A percentile compares a stretch with the other conserved stretches of the same genome.
phyloP scores from a whole-genome alignment of 2,888 invertebrate genomes.

The Ophioninae sp. region DNA sequence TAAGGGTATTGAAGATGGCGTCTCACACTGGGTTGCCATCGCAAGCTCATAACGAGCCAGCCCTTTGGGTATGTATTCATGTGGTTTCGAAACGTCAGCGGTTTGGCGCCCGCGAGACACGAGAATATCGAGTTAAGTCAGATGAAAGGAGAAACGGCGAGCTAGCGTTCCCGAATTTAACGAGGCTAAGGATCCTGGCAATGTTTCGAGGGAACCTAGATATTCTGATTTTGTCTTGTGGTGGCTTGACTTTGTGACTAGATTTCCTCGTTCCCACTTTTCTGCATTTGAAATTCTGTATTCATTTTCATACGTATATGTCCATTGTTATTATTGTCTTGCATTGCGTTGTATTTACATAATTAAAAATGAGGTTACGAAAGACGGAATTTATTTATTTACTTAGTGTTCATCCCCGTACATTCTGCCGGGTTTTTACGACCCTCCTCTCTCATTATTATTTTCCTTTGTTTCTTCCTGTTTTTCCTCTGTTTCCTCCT shows the following conservation, averaged over 20 bases:
- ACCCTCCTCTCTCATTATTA: too few species aligned
- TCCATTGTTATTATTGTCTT: too few species aligned
- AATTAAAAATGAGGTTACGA: too few species aligned
- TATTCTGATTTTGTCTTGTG: conserved; percentile 17
- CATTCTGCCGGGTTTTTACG: too few species aligned
- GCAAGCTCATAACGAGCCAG: conserved; percentile 13
- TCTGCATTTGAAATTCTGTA: neutral
- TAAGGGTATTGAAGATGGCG: conserved; percentile 23
- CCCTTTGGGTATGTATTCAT: conserved; percentile 19
- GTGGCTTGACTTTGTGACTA: neutral
- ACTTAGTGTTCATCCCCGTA: too few species aligned
- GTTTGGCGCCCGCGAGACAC: conserved; percentile 7
- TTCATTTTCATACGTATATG: too few species aligned
- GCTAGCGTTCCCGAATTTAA: conserved; percentile 20
- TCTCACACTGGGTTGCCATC: conserved; percentile 44
- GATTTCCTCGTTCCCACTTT: neutral
- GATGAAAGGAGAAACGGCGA: conserved; percentile 41
- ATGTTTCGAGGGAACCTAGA: conserved; percentile 34
- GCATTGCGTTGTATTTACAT: too few species aligned
- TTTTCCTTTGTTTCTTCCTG: too few species aligned
- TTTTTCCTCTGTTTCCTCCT: neutral
- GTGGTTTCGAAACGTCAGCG: conserved; percentile 18
- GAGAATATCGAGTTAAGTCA: conserved; percentile 53
- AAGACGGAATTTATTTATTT: too few species aligned
- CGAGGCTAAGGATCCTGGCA: conserved; percentile 1